These are phyloP conservation scores for Philereme transversata DNA, from an alignment of 2,888 invertebrate species.

Conservation along the genomic window DNA sequence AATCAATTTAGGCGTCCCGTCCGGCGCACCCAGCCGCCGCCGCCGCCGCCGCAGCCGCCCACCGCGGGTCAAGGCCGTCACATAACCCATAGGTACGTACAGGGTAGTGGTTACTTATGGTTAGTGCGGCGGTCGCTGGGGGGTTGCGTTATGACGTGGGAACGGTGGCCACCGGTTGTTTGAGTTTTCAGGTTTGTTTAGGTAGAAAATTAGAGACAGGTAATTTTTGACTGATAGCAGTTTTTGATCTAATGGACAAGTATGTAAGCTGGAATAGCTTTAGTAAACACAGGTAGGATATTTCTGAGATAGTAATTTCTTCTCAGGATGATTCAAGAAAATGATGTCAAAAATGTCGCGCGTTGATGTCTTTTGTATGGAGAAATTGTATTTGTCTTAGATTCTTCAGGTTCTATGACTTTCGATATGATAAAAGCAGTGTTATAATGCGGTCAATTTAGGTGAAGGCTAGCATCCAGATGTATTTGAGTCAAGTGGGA, in stretches of 20 bases:
- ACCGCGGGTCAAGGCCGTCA: constrained; percentile 18
- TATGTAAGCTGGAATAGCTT: no score
- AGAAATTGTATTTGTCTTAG: not conserved
- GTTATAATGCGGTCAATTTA: constrained; percentile 1
- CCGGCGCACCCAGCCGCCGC: constrained; percentile 14
- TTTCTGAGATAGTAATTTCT: no score
- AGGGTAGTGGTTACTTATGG: constrained; percentile 1
- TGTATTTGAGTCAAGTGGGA: constrained; percentile 20
- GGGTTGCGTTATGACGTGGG: constrained; percentile 4
- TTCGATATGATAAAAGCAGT: no score
- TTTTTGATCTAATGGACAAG: no score
- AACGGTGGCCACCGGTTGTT: constrained; percentile 11
- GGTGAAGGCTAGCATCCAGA: constrained; percentile 17
- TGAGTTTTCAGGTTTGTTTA: constrained; percentile 8
- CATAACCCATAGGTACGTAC: constrained; percentile 4
- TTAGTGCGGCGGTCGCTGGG: not conserved
- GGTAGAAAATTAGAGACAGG: no score
- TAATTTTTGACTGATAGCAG: no score
- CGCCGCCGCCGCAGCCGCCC: not conserved
- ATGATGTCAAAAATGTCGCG: constrained; percentile 4
- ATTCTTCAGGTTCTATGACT: no score
- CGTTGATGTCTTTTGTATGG: constrained; percentile 25
- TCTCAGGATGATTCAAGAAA: not conserved
- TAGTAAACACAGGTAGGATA: no score
- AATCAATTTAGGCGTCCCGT: constrained; percentile 1